A percentile compares a stretch with the other conserved stretches of the same genome.
Evolutionary conservation across 35 echinoderm and acorn worm species (phyloP).

Genomic region (Chiridota heheva): DNA sequence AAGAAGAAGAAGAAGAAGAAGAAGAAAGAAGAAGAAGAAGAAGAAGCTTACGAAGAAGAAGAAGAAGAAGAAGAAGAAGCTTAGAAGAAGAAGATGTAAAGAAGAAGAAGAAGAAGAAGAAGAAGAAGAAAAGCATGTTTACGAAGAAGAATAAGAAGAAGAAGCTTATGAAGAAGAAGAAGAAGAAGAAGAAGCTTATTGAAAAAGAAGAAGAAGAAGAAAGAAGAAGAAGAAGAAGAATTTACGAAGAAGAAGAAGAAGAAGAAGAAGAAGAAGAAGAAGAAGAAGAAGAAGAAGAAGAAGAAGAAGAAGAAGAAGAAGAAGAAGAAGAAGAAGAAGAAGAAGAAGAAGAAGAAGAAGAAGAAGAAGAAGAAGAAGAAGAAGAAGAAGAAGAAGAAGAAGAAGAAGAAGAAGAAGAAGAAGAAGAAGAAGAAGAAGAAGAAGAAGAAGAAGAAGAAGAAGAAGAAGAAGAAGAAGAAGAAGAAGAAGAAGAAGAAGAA

Average conservation of each 20-base stretch:
- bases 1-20: constrained; percentile 9
- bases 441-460: constrained; percentile 8
- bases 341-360: constrained; percentile 8
- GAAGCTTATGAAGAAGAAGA: not conserved
- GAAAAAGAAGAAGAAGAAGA: not conserved
- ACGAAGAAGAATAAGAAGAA: constrained; percentile 1
- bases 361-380: constrained; percentile 9
- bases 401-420: constrained; percentile 8
- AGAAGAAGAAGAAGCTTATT: not conserved
- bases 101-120: not conserved
- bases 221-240: not conserved
- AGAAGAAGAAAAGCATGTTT: not conserved
- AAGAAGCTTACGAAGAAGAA: not conserved
- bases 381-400: constrained; percentile 8
- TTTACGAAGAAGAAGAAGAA: not conserved
- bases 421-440: constrained; percentile 9
- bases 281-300: constrained; percentile 8
- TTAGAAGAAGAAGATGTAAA: not conserved
- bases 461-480: constrained; percentile 8
- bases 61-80: constrained; percentile 4
- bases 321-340: constrained; percentile 8
- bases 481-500: constrained; percentile 9
- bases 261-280: constrained; percentile 8
- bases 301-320: constrained; percentile 9
- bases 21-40: constrained; percentile 4